Evolutionary conservation across 1,140 invertebrate species (phyloP).

Genomic region (Brachystomella parvula): DNA sequence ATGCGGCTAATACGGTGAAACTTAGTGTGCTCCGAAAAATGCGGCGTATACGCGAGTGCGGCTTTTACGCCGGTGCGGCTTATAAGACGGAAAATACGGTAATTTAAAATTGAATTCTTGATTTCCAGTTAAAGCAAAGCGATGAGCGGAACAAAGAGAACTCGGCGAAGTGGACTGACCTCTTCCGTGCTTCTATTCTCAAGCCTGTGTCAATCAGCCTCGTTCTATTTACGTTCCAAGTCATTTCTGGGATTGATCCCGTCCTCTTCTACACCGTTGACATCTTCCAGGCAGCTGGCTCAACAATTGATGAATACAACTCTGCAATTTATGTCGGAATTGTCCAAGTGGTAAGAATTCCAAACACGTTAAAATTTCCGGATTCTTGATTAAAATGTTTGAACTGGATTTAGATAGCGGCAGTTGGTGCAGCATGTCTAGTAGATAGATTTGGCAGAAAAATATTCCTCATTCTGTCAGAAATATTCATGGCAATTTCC

Average conservation of each 20-base stretch:
- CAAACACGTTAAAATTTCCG: conserved; percentile 2
- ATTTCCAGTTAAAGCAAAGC: conserved; percentile 18
- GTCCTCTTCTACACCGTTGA: conserved; percentile 69
- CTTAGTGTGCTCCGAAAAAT: no score
- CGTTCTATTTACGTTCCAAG: conserved; percentile 46
- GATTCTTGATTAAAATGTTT: background rate
- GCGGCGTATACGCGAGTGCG: no score
- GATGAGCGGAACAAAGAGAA: conserved; percentile 37
- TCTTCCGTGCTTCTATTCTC: conserved; percentile 26
- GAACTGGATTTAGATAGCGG: conserved; percentile 44
- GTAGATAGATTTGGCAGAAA: conserved; percentile 62
- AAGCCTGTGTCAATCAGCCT: conserved; percentile 43
- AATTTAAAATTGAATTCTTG: conserved; percentile 4
- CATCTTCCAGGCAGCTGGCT: conserved; percentile 55
- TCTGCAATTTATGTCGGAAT: conserved; percentile 45
- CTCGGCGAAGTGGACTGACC: conserved; percentile 28
- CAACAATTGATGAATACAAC: conserved; percentile 38
- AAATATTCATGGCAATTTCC: conserved; percentile 37
- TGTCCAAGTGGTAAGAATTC: conserved; percentile 37
- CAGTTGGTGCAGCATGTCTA: conserved; percentile 58
- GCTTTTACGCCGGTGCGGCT: no score
- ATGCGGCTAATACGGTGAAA: no score
- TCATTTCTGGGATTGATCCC: conserved; percentile 51
- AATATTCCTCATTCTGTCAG: conserved; percentile 42
- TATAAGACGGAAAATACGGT: no score